Evolutionary conservation across 2,113 vertebrate species (phyloP).

Genomic region (Gymnorhina tibicen): DNA sequence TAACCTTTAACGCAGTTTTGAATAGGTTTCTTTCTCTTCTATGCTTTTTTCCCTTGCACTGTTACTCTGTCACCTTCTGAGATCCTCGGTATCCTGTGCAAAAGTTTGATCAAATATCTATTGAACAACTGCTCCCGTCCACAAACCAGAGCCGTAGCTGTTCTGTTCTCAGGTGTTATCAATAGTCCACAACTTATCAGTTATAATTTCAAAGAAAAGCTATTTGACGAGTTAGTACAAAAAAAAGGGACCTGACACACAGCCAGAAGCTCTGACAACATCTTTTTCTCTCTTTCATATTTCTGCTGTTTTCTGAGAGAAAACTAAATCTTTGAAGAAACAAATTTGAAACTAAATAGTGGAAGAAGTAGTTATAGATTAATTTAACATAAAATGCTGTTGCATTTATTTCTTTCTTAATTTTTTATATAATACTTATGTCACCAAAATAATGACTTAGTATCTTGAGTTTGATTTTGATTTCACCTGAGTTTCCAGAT

Average conservation of each 20-base stretch:
- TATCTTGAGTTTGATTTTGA: not conserved
- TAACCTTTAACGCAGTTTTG: not conserved
- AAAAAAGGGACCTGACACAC: not conserved
- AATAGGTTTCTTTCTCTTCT: not conserved
- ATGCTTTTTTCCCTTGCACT: not conserved
- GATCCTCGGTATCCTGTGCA: not conserved
- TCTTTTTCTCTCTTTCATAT: not conserved
- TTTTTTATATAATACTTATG: not conserved
- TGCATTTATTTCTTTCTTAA: not conserved
- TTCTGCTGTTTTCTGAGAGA: not conserved
- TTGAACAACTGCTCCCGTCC: not conserved
- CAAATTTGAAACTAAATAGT: not conserved
- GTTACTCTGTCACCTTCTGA: not conserved
- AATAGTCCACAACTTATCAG: not conserved
- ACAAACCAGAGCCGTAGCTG: not conserved
- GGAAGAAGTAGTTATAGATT: not conserved
- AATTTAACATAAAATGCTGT: not conserved
- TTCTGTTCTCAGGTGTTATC: not conserved
- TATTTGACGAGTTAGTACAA: not conserved
- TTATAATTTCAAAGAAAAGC: not conserved
- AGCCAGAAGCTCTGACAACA: not conserved
- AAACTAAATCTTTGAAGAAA: not conserved
- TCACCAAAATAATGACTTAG: not conserved
- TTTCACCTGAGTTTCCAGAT: not conserved
- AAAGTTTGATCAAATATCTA: not conserved